These are phyloP conservation scores for Gopherus evgoodei DNA, from an alignment of 2,113 vertebrate species.

Conservation along the genomic window DNA sequence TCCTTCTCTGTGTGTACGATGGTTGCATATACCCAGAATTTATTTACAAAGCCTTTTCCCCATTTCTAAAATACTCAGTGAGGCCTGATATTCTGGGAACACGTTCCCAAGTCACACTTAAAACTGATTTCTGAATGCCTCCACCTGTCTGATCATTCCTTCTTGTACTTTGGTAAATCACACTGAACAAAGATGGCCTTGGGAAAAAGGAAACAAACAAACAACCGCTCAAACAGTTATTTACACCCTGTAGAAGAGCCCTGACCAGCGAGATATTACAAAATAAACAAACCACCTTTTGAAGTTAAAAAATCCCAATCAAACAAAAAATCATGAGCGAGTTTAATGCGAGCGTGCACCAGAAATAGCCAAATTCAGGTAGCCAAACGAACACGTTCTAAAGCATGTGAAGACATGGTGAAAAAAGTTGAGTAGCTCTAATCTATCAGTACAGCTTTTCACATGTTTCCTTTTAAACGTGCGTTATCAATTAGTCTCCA, in stretches of 20 bases:
- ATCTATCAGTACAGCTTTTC: constrained; percentile 22
- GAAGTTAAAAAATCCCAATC: neutral
- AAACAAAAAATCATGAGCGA: constrained; percentile 18
- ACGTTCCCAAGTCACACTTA: neutral
- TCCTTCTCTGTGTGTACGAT: neutral
- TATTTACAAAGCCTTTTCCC: rapidly evolving
- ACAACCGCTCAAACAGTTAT: neutral
- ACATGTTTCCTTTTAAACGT: constrained; percentile 58
- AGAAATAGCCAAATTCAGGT: constrained; percentile 24
- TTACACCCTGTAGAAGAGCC: constrained; percentile 4
- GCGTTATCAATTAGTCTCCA: constrained; percentile 6
- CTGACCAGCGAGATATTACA: neutral
- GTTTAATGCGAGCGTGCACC: constrained; percentile 14
- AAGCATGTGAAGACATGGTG: neutral
- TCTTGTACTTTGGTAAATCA: constrained; percentile 9
- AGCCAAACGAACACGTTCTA: constrained; percentile 5
- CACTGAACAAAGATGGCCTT: neutral
- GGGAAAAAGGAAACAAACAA: neutral
- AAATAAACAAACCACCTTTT: neutral
- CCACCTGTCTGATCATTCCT: neutral
- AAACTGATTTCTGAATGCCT: neutral
- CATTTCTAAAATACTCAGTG: neutral
- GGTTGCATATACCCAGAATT: rapidly evolving
- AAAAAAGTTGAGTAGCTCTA: constrained; percentile 37
- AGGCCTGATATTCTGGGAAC: rapidly evolving